Evolutionary conservation across 2,113 vertebrate species (phyloP).

Genomic region (Hydrochoerus hydrochaeris): DNA sequence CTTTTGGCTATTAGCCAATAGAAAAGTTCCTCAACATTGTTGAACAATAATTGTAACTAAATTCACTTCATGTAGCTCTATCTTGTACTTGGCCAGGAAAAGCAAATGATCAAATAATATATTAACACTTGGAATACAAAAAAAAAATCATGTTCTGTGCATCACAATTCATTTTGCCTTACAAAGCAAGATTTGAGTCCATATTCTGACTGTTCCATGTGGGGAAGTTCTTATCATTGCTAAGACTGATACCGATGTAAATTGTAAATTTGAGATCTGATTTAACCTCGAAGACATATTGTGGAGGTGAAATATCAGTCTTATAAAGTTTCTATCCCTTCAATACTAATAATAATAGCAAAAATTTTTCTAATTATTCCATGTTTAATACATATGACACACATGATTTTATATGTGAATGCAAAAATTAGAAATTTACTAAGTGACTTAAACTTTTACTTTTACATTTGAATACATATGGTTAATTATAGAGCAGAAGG

Average conservation of each 20-base stretch:
- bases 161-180: not conserved
- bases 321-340: not conserved
- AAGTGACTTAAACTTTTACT: not conserved
- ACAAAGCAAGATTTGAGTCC: not conserved
- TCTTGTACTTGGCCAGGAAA: not conserved
- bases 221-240: not conserved
- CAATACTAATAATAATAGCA: not conserved
- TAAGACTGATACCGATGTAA: not conserved
- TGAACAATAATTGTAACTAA: not conserved
- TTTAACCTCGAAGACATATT: not conserved
- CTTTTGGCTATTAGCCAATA: not conserved
- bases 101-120: not conserved
- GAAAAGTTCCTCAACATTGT: not conserved
- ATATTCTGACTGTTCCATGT: not conserved
- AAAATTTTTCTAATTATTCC: not conserved
- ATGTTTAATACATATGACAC: not conserved
- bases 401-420: not conserved
- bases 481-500: not conserved
- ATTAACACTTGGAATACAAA: not conserved
- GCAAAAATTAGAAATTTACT: not conserved
- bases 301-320: not conserved
- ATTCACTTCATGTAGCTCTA: not conserved
- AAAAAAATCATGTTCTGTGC: slow-evolving; percentile 6
- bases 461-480: not conserved
- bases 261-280: not conserved